Conservation (phyloP, 1,140 invertebrate genomes). For the Philopotamus ludificatus region DNA sequence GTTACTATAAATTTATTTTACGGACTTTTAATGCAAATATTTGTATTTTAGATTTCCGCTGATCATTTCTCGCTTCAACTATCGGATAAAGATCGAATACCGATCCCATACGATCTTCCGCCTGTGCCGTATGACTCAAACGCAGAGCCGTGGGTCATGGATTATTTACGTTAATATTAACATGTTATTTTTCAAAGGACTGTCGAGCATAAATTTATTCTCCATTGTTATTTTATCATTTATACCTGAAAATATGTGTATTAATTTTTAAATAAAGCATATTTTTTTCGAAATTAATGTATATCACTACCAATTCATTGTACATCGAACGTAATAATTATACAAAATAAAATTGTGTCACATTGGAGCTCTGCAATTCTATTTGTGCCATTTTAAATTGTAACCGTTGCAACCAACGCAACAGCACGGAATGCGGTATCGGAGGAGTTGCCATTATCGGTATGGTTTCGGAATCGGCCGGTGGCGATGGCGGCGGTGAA, state of each 20-base stretch:
- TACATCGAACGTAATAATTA: too few species aligned
- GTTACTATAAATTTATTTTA: background rate
- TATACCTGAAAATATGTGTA: too few species aligned
- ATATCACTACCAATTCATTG: background rate
- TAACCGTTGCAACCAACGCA: slow-evolving; percentile 88
- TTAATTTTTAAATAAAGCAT: too few species aligned
- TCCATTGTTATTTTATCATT: too few species aligned
- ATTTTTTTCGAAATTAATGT: too few species aligned
- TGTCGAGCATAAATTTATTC: too few species aligned
- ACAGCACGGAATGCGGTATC: slow-evolving; percentile 49
- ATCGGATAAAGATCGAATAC: slow-evolving; percentile 42
- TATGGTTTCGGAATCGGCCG: slow-evolving; percentile 38
- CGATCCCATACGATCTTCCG: slow-evolving; percentile 50
- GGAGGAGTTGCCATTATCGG: slow-evolving; percentile 42
- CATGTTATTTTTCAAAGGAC: background rate
- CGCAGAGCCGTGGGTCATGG: slow-evolving; percentile 49
- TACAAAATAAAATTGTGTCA: slow-evolving; percentile 47
- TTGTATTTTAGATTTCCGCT: slow-evolving; percentile 46
- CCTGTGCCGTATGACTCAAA: slow-evolving; percentile 46
- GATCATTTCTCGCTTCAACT: slow-evolving; percentile 47
- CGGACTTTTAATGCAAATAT: background rate
- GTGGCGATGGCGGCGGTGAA: slow-evolving; percentile 19
- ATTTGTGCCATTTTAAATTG: slow-evolving; percentile 99
- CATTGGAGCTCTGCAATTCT: slow-evolving; percentile 90
- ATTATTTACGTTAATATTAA: slow-evolving; percentile 22